A percentile compares a stretch with the other conserved stretches of the same genome.
phyloP scores from a whole-genome alignment of 2,113 vertebrate species.

The Panurus biarmicus region DNA sequence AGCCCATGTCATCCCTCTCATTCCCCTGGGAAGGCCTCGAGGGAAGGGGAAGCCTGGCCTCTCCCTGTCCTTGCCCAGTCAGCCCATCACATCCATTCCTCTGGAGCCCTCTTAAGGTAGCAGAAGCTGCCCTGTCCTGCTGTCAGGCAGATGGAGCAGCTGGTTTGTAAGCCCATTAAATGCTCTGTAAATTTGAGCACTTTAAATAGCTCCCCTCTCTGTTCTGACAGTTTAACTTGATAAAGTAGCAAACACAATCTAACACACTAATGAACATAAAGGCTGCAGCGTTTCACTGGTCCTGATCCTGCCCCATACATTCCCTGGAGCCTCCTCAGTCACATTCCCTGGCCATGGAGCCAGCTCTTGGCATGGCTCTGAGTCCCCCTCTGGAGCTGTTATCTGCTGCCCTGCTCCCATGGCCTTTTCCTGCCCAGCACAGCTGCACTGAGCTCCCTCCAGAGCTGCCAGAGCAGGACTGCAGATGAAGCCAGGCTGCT shows the following conservation, averaged over 20 bases:
- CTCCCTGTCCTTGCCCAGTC: neutral
- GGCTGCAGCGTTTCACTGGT: neutral
- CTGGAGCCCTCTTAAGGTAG: neutral
- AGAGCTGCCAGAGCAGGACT: slow-evolving; percentile 8
- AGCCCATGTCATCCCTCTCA: neutral
- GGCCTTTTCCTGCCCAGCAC: slow-evolving; percentile 53
- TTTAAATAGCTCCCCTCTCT: neutral
- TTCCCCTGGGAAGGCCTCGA: neutral
- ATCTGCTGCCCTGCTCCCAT: slow-evolving; percentile 12
- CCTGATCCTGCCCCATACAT: neutral
- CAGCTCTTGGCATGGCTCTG: neutral
- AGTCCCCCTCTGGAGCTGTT: neutral
- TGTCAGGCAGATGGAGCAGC: neutral
- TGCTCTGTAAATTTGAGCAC: neutral
- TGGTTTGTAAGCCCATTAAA: neutral
- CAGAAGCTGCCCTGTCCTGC: neutral
- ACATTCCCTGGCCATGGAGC: neutral
- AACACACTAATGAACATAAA: neutral
- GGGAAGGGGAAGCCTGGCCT: neutral
- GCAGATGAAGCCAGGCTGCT: slow-evolving; percentile 24
- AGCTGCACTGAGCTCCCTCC: slow-evolving; percentile 26
- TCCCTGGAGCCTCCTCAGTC: neutral
- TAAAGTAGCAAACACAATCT: neutral
- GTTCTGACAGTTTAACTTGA: neutral
- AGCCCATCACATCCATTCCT: neutral